A percentile compares a stretch with the other conserved stretches of the same genome.
Conservation (phyloP, 2,797 vertebrate genomes). For the Valencia hispanica region DNA sequence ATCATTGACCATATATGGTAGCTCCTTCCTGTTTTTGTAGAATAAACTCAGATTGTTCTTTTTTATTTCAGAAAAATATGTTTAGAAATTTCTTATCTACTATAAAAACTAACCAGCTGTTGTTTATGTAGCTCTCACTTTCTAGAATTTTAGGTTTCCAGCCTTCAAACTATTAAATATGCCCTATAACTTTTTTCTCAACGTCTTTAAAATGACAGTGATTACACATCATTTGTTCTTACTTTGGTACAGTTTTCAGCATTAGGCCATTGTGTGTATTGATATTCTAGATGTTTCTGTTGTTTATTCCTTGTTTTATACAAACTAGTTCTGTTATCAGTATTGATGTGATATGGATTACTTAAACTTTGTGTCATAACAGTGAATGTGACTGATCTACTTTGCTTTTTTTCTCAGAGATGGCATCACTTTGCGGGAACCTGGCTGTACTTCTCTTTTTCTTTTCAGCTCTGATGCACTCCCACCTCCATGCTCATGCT, state of each 20-base stretch:
- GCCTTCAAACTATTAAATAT: too few species aligned
- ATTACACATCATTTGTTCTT: neutral
- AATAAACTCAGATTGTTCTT: neutral
- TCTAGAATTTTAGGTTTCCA: neutral
- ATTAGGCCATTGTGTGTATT: neutral
- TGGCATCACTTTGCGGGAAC: constrained; percentile 51
- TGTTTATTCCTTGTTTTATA: neutral
- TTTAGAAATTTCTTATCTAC: neutral
- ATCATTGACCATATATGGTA: neutral
- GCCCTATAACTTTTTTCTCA: neutral
- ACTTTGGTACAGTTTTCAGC: neutral
- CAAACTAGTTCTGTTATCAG: neutral
- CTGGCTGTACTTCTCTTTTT: constrained; percentile 59
- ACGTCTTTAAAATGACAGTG: neutral
- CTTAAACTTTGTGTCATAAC: neutral
- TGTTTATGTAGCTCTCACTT: neutral
- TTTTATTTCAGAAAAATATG: neutral
- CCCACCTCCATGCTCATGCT: constrained; percentile 33
- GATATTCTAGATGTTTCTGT: neutral
- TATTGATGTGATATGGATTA: neutral
- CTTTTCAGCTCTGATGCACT: constrained; percentile 35
- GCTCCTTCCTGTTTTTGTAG: neutral
- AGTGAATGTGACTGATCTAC: neutral
- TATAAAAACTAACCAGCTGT: neutral
- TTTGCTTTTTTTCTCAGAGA: constrained; percentile 42